Evolutionary conservation across 2,888 invertebrate genomes (phyloP).

Genomic region (Ephialtes manifestator): DNA sequence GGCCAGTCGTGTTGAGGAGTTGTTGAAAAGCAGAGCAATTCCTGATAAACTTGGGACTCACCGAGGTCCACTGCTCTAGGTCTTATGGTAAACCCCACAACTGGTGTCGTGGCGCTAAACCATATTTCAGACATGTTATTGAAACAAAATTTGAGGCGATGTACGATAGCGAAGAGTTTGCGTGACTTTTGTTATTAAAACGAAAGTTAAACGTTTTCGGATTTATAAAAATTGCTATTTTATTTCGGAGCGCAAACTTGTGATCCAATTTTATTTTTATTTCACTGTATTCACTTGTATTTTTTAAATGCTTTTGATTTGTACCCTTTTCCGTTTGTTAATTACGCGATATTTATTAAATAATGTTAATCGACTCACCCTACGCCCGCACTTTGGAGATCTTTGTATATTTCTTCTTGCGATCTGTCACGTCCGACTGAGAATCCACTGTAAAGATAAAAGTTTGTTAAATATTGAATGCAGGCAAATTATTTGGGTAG

Average conservation of each 20-base stretch:
- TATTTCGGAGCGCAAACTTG: neutral
- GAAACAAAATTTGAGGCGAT: neutral
- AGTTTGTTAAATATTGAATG: neutral
- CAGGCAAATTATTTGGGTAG: neutral
- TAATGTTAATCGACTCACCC: constrained; percentile 79
- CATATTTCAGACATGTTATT: constrained; percentile 65
- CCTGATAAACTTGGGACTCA: constrained; percentile 85
- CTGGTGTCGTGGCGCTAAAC: constrained; percentile 83
- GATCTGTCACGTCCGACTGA: constrained; percentile 92
- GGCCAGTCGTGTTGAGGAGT: constrained; percentile 84
- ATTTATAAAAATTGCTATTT: neutral
- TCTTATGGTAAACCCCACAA: constrained; percentile 85
- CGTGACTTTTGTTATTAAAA: neutral
- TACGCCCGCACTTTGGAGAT: constrained; percentile 88
- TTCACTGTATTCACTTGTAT: neutral
- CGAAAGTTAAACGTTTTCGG: neutral
- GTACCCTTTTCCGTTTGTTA: neutral
- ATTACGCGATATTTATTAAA: neutral
- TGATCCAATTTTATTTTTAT: neutral
- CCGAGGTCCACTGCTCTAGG: constrained; percentile 84
- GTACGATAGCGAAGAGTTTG: constrained; percentile 2
- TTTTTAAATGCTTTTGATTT: neutral
- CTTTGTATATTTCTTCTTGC: constrained; percentile 95
- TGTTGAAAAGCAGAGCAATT: constrained; percentile 85
- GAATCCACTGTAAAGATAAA: constrained; percentile 90